Evolutionary conservation across 2,888 invertebrate species (phyloP).

Genomic region (Drosophila anomalipes): DNA sequence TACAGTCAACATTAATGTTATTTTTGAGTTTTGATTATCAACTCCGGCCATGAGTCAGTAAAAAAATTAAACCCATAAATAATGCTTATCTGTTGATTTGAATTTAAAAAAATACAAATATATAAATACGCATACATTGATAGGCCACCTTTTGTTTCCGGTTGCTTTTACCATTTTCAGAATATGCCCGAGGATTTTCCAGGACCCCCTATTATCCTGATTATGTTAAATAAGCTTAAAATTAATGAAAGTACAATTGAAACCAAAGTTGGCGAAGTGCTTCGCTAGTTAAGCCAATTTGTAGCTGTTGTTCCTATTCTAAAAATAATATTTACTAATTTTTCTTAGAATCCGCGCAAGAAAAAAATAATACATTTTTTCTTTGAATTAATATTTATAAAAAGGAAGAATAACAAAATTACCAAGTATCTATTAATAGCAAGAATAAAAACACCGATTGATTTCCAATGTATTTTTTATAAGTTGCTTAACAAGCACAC

Average conservation of each 20-base stretch:
- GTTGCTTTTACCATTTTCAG: neutral
- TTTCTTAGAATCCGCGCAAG: neutral
- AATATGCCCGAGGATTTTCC: neutral
- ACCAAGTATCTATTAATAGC: neutral
- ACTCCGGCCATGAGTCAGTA: neutral
- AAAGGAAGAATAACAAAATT: neutral
- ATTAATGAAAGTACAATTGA: neutral
- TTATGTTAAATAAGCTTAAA: neutral
- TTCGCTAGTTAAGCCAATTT: neutral
- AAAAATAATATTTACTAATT: neutral
- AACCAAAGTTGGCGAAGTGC: neutral
- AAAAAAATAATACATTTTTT: accelerated
- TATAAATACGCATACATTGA: neutral
- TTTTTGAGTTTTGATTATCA: neutral
- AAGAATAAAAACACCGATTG: neutral
- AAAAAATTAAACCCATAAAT: neutral
- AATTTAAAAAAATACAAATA: neutral
- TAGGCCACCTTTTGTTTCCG: neutral
- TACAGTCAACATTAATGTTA: neutral
- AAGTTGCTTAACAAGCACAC: neutral
- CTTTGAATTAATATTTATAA: neutral
- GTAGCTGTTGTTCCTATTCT: neutral
- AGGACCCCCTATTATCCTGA: neutral
- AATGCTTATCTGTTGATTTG: neutral
- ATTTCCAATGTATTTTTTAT: neutral